Conservation (phyloP, 2,888 invertebrate species). For the Amphipoea lucens region DNA sequence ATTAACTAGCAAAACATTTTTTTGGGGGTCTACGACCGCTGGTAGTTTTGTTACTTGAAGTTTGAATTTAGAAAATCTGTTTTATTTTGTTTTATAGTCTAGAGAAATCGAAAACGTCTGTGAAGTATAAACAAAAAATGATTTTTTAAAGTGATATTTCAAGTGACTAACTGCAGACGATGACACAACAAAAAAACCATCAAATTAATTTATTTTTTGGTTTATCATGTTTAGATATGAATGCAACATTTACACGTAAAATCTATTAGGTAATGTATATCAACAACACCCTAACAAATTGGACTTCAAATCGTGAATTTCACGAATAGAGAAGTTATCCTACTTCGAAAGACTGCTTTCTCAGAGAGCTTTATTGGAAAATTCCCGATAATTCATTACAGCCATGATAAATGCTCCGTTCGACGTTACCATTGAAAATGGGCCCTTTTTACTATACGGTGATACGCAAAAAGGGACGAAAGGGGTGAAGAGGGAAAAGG, state of each 20-base stretch:
- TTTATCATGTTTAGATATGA: no score
- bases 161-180: no score
- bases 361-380: slow-evolving; percentile 82
- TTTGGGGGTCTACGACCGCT: no score
- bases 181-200: no score
- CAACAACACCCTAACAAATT: slow-evolving; percentile 43
- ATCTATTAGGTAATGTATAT: slow-evolving; percentile 1
- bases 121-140: background rate
- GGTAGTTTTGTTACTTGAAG: no score
- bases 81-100: background rate
- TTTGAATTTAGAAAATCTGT: no score
- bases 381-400: slow-evolving; percentile 89
- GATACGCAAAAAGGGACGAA: slow-evolving; percentile 89
- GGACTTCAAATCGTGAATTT: slow-evolving; percentile 53
- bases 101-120: background rate
- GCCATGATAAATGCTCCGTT: slow-evolving; percentile 88
- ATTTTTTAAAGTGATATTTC: no score
- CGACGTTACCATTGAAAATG: slow-evolving; percentile 84
- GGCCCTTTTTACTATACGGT: slow-evolving; percentile 88
- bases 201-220: no score
- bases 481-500: slow-evolving; percentile 81
- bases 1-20: no score
- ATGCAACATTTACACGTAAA: background rate
- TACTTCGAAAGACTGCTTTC: slow-evolving; percentile 53
- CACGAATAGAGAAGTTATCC: slow-evolving; percentile 41